phyloP scores from a whole-genome alignment of 2,888 invertebrate genomes.

The Branchipolynoe longqiensis region DNA sequence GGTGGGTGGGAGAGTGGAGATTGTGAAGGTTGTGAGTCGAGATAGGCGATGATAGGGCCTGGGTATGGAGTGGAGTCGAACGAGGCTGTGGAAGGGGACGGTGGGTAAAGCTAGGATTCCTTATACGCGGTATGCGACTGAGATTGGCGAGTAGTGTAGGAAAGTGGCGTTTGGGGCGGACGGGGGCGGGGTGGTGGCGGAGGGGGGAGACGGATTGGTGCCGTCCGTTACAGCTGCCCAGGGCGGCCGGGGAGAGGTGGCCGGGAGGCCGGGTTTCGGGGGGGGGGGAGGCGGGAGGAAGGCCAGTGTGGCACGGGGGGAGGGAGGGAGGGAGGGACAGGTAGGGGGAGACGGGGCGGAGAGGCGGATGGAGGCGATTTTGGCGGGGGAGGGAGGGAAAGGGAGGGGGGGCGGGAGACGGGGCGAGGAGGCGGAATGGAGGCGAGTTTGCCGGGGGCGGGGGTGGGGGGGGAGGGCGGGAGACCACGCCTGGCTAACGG shows the following conservation, averaged over 20 bases:
- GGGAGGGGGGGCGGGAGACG: not conserved
- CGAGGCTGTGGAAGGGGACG: not conserved
- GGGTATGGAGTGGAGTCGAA: not conserved
- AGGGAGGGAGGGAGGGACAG: not conserved
- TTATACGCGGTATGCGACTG: no score
- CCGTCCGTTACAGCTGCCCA: no score
- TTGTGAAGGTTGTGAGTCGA: not conserved
- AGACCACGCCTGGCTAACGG: not conserved
- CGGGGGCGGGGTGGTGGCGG: no score
- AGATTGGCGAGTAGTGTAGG: no score
- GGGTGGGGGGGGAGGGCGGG: not conserved
- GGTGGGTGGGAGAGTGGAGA: not conserved
- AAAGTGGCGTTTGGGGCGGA: no score
- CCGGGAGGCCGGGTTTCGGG: no score
- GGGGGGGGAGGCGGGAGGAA: not conserved
- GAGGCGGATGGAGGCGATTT: no score
- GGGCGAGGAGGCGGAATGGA: not conserved
- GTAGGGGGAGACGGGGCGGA: not conserved
- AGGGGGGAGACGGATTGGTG: no score
- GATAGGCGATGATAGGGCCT: no score
- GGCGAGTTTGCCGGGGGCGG: no score
- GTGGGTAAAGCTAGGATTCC: not conserved
- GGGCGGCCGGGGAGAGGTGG: no score
- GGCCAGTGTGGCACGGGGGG: not conserved
- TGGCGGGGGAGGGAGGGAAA: not conserved